Conservation (phyloP, 1,140 invertebrate species). For the Drosophila watanabei region DNA sequence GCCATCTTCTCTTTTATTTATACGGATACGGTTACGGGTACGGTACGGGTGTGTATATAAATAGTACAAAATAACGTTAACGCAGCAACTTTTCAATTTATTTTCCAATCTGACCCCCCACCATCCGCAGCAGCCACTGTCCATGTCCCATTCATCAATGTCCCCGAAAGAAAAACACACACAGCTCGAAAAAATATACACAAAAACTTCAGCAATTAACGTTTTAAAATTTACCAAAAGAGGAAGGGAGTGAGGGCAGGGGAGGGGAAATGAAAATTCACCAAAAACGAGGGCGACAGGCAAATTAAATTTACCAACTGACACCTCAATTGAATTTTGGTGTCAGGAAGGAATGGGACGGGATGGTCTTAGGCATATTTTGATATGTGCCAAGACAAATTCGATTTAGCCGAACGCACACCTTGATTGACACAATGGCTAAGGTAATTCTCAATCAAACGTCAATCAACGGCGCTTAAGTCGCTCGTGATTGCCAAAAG, state of each 20-base stretch:
- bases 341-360: not conserved
- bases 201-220: conserved; percentile 63
- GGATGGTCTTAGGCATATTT: conserved; percentile 58
- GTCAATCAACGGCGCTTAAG: conserved; percentile 75
- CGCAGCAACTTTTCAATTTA: conserved; percentile 54
- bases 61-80: conserved; percentile 54
- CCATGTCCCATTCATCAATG: conserved; percentile 67
- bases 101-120: conserved; percentile 47
- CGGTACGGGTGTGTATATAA: conserved; percentile 30
- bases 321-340: conserved; percentile 73
- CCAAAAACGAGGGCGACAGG: conserved; percentile 48
- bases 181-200: conserved; percentile 21
- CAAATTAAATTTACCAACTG: conserved; percentile 73
- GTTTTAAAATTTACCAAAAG: conserved; percentile 56
- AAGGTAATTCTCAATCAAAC: conserved; percentile 78
- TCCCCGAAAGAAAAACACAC: conserved; percentile 43
- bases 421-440: conserved; percentile 77
- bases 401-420: conserved; percentile 17
- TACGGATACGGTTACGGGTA: not conserved
- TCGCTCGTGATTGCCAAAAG: conserved; percentile 56
- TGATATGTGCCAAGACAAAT: conserved; percentile 69
- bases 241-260: not conserved
- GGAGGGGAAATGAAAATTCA: conserved; percentile 34
- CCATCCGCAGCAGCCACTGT: conserved; percentile 29
- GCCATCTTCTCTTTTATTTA: conserved; percentile 48